Percentiles rank a stretch among this genome's conserved stretches.
Evolutionary conservation across 2,113 vertebrate species (phyloP).

Genomic region (Entomyzon cyanotis): DNA sequence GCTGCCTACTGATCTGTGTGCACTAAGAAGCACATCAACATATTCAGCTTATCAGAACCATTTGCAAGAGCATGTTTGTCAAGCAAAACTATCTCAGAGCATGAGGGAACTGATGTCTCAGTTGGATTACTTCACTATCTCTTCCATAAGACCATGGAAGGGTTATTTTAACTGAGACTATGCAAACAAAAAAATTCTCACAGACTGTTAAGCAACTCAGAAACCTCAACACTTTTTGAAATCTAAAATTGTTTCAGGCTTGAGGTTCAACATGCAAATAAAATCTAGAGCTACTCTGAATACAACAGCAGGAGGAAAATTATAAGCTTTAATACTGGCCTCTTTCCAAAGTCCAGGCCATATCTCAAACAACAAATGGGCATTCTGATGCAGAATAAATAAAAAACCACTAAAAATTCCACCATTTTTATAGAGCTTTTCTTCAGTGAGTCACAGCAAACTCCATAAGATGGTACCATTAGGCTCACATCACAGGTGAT

Average conservation of each 20-base stretch:
- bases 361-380: not conserved
- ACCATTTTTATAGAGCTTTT: not conserved
- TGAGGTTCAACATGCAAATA: not conserved
- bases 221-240: constrained; percentile 2
- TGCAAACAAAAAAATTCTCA: constrained; percentile 29
- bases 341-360: not conserved
- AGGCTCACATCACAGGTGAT: not conserved
- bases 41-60: constrained; percentile 34
- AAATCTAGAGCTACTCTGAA: not conserved
- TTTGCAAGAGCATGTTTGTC: constrained; percentile 59
- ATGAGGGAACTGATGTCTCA: constrained; percentile 6
- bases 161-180: constrained; percentile 6
- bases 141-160: not conserved
- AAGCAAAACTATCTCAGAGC: constrained; percentile 67
- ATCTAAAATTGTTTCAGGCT: not conserved
- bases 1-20: constrained; percentile 45
- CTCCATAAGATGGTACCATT: not conserved
- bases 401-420: not conserved
- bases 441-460: not conserved
- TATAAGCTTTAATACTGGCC: not conserved
- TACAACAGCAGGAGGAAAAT: not conserved
- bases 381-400: not conserved
- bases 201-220: not conserved
- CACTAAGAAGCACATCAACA: constrained; percentile 59
- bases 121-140: constrained; percentile 23